Evolutionary conservation across 2,113 vertebrate species (phyloP).

Genomic region (Ptyas mucosa): DNA sequence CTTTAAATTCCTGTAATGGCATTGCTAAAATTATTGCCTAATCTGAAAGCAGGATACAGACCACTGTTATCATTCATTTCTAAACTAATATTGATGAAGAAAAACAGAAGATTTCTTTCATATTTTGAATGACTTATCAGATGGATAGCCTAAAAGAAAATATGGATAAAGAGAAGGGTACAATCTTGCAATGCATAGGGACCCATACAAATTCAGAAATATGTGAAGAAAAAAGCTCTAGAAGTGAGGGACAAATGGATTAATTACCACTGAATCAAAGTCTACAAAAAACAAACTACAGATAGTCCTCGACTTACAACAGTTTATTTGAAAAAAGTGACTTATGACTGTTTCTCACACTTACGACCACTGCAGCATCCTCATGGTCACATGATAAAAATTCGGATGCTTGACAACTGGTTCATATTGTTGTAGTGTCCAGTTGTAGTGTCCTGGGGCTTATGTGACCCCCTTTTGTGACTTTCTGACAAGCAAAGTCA

Average conservation of each 20-base stretch:
- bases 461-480: background rate
- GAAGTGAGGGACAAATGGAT: background rate
- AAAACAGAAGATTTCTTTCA: slow-evolving; percentile 66
- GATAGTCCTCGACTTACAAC: background rate
- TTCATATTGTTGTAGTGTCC: background rate
- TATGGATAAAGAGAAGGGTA: background rate
- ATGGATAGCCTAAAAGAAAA: background rate
- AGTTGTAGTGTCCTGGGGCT: background rate
- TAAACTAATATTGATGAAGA: slow-evolving; percentile 70
- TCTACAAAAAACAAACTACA: background rate
- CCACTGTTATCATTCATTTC: slow-evolving; percentile 75
- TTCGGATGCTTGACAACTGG: background rate
- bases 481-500: background rate
- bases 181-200: background rate
- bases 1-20: slow-evolving; percentile 66
- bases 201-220: background rate
- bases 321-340: background rate
- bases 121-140: background rate
- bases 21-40: slow-evolving; percentile 76
- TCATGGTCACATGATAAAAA: background rate
- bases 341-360: background rate
- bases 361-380: background rate
- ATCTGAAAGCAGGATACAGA: slow-evolving; percentile 66
- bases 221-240: background rate
- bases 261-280: background rate